These are phyloP conservation scores for Sinocyclocheilus maitianheensis DNA, from an alignment of 2,113 vertebrate species.

Conservation along the genomic window DNA sequence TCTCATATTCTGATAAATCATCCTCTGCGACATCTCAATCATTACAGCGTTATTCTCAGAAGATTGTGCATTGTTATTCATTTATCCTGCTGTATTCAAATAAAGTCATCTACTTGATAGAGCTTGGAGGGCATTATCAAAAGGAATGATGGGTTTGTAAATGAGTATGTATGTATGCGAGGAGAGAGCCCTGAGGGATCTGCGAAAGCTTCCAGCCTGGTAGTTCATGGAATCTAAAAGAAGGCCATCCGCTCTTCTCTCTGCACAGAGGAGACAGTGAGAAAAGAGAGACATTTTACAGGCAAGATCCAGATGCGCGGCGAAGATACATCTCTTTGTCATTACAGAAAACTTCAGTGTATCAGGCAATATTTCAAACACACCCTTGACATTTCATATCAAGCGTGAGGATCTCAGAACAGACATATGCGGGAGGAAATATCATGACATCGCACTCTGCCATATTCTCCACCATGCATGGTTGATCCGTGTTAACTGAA, in stretches of 20 bases:
- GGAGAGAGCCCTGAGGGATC: conserved; percentile 55
- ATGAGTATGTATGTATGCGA: conserved; percentile 51
- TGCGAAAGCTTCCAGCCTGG: conserved; percentile 44
- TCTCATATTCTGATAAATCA: neutral
- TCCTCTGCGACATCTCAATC: conserved; percentile 1
- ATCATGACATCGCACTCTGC: neutral
- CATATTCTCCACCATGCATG: neutral
- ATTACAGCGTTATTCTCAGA: neutral
- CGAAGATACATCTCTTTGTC: conserved; percentile 15
- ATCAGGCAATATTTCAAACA: conserved; percentile 11
- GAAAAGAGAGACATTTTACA: conserved; percentile 38
- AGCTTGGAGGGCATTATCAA: conserved; percentile 44
- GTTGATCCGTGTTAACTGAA: neutral
- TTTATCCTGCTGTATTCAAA: conserved; percentile 38
- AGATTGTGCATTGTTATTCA: conserved; percentile 37
- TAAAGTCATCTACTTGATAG: conserved; percentile 50
- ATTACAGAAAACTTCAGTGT: conserved; percentile 7
- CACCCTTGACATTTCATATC: conserved; percentile 28
- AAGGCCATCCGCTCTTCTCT: conserved; percentile 1
- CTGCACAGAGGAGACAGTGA: conserved; percentile 21
- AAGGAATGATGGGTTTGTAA: conserved; percentile 46
- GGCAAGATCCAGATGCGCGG: conserved; percentile 14
- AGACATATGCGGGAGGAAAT: neutral
- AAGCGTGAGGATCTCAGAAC: neutral
- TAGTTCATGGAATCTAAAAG: conserved; percentile 50